Conservation (phyloP, 2,888 invertebrate genomes). For the Tinea semifulvella region DNA sequence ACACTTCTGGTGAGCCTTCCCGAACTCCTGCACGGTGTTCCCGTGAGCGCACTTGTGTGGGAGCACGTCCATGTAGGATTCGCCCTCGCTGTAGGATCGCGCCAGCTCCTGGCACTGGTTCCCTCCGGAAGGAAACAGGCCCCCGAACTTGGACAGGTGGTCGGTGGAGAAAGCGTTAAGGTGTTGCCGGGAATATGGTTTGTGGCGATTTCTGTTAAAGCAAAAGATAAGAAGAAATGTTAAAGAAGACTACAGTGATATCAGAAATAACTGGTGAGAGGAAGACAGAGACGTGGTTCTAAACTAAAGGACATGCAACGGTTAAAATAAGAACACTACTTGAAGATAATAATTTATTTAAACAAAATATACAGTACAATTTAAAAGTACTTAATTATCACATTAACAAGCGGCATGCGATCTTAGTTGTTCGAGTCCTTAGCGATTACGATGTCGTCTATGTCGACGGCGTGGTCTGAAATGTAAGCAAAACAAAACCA, state of each 20-base stretch:
- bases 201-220: slow-evolving; percentile 59
- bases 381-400: background rate
- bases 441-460: slow-evolving; percentile 50
- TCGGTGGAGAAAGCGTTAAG: slow-evolving; percentile 63
- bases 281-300: too few species aligned
- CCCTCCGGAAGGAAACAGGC: slow-evolving; percentile 56
- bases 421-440: background rate
- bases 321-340: background rate
- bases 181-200: slow-evolving; percentile 64
- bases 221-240: slow-evolving; percentile 1
- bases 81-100: slow-evolving; percentile 58
- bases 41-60: slow-evolving; percentile 51
- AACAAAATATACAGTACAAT: too few species aligned
- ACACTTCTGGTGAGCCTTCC: slow-evolving; percentile 61
- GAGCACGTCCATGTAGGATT: slow-evolving; percentile 56
- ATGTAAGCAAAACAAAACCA: slow-evolving; percentile 34
- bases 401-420: background rate
- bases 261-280: background rate
- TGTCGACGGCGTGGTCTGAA: slow-evolving; percentile 53
- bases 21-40: slow-evolving; percentile 57
- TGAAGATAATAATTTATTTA: too few species aligned
- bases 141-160: slow-evolving; percentile 53
- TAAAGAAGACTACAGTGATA: slow-evolving; percentile 4
- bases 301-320: background rate
- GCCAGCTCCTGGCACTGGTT: slow-evolving; percentile 59